Evolutionary conservation across 2,888 invertebrate genomes (phyloP).

Genomic region (Tenthredo amoena): DNA sequence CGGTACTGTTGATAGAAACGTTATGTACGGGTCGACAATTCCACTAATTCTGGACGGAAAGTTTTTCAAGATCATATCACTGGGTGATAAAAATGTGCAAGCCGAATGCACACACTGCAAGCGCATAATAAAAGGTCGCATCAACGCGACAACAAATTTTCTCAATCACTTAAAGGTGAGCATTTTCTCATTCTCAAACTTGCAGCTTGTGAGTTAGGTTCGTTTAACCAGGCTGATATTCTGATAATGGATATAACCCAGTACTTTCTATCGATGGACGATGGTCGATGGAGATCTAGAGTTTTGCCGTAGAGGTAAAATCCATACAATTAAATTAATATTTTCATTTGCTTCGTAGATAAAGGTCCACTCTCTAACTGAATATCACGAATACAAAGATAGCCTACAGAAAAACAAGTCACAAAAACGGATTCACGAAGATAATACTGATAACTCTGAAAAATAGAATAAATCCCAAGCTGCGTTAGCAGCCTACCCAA

Average conservation of each 20-base stretch:
- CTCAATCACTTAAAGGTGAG: conserved; percentile 10
- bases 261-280: background rate
- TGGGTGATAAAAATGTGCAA: background rate
- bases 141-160: background rate
- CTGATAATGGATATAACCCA: background rate
- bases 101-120: conserved; percentile 15
- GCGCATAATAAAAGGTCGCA: conserved; percentile 1
- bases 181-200: no score
- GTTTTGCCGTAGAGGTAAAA: no score
- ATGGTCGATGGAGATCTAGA: background rate
- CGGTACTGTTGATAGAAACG: no score
- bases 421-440: no score
- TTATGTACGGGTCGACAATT: background rate
- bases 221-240: background rate
- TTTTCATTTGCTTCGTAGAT: no score
- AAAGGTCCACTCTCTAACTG: no score
- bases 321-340: no score
- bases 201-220: background rate
- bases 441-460: no score
- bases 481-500: no score
- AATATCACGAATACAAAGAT: no score
- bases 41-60: conserved; percentile 2
- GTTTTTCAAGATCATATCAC: conserved; percentile 18
- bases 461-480: no score
- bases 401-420: no score